Conservation (phyloP, 2,797 vertebrate species). For the Babyrousa celebensis region DNA sequence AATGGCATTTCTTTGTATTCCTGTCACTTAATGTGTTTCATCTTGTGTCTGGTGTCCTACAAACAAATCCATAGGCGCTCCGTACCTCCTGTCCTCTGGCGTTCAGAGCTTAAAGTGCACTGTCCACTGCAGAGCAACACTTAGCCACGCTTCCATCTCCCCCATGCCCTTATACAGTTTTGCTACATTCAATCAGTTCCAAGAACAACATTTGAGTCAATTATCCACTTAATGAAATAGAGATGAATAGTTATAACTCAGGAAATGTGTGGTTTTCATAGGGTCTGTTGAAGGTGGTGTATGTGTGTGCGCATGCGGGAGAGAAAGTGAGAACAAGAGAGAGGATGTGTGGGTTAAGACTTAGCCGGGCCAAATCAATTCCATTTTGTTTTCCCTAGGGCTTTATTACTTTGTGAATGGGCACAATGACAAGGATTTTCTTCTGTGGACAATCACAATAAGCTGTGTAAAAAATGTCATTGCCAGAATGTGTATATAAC, state of each 20-base stretch:
- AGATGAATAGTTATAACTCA: not conserved
- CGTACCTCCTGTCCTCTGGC: not conserved
- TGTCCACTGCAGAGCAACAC: not conserved
- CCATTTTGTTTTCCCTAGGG: not conserved
- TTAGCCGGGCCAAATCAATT: not conserved
- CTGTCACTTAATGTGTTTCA: not conserved
- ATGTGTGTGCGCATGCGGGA: too few species aligned
- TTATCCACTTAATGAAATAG: not conserved
- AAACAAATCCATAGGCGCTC: not conserved
- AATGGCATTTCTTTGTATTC: not conserved
- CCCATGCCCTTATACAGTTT: not conserved
- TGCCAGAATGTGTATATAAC: slow-evolving; percentile 9
- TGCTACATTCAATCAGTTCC: slow-evolving; percentile 34
- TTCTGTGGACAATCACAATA: slow-evolving; percentile 34
- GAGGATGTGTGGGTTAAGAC: not conserved
- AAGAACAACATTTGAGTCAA: slow-evolving; percentile 25
- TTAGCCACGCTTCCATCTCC: not conserved
- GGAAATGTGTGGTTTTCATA: not conserved
- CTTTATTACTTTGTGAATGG: not conserved
- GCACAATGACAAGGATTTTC: not conserved
- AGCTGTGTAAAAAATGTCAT: not conserved
- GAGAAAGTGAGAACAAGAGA: not conserved
- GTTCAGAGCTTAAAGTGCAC: not conserved
- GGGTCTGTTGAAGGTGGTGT: not conserved
- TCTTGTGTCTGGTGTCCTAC: not conserved